A percentile compares a stretch with the other conserved stretches of the same genome.
These are phyloP conservation scores for Unio delphinus DNA, from an alignment of 2,888 invertebrate genomes.

Conservation along the genomic window DNA sequence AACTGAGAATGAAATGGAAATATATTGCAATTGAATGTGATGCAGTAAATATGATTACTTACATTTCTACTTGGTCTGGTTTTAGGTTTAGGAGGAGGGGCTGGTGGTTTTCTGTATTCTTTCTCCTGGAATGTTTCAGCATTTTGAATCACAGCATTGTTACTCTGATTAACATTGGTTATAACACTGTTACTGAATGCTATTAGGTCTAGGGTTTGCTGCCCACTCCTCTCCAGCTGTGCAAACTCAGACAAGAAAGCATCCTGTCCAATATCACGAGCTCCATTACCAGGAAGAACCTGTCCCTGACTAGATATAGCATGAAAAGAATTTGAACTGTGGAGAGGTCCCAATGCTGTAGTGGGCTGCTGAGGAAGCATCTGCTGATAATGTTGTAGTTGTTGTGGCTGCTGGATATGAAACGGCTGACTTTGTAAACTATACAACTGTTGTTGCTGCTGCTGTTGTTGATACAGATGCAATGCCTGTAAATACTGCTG, in stretches of 20 bases:
- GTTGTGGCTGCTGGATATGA: slow-evolving; percentile 16
- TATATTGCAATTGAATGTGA: neutral
- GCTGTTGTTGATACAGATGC: slow-evolving; percentile 25
- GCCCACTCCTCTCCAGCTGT: too few species aligned
- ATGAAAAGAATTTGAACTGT: neutral
- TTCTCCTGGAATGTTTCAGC: slow-evolving; percentile 29
- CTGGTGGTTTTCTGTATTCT: slow-evolving; percentile 29
- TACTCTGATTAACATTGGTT: slow-evolving; percentile 15
- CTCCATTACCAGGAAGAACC: too few species aligned
- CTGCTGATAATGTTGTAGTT: slow-evolving; percentile 8
- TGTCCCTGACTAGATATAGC: too few species aligned
- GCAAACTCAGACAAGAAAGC: too few species aligned
- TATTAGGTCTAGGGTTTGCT: slow-evolving; percentile 8
- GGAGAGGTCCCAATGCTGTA: neutral
- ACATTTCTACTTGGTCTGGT: slow-evolving; percentile 35
- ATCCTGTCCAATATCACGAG: too few species aligned
- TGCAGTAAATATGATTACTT: slow-evolving; percentile 5
- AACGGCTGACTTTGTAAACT: slow-evolving; percentile 23
- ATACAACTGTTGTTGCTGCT: slow-evolving; percentile 14
- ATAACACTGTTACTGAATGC: slow-evolving; percentile 33
- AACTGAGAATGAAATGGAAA: too few species aligned
- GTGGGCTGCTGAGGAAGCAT: slow-evolving; percentile 4
- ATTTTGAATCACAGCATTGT: slow-evolving; percentile 15
- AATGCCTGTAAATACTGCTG: slow-evolving; percentile 24
- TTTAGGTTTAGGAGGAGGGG: slow-evolving; percentile 33